phyloP scores from a whole-genome alignment of 2,888 invertebrate genomes.

The Meiosimyza platycephala region DNA sequence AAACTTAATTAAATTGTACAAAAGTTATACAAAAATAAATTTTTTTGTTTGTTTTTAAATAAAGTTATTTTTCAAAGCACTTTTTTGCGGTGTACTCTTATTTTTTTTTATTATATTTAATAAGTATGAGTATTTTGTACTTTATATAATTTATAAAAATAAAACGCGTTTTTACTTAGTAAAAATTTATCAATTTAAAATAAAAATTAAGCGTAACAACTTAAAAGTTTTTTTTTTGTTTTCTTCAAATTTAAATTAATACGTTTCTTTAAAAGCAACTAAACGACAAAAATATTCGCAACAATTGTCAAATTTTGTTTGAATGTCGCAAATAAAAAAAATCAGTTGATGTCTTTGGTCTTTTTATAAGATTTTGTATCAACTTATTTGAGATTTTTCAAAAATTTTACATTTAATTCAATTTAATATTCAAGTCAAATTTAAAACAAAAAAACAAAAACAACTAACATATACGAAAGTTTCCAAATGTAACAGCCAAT shows the following conservation, averaged over 20 bases:
- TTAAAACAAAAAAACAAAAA: not conserved
- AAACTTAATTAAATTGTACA: conserved; percentile 9
- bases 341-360: conserved; percentile 29
- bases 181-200: too few species aligned
- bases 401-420: conserved; percentile 10
- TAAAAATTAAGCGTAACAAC: too few species aligned
- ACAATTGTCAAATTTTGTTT: not conserved
- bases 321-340: conserved; percentile 3
- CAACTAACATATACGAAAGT: conserved; percentile 21
- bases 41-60: not conserved
- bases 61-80: not conserved
- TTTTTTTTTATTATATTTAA: too few species aligned
- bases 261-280: conserved; percentile 1
- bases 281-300: conserved; percentile 4
- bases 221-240: too few species aligned
- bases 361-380: conserved; percentile 44
- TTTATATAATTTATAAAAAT: too few species aligned
- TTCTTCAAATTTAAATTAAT: not conserved
- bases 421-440: conserved; percentile 8
- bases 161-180: too few species aligned
- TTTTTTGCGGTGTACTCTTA: too few species aligned
- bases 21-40: conserved; percentile 5
- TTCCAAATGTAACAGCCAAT: conserved; percentile 22
- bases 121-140: too few species aligned
- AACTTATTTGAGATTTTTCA: conserved; percentile 30